These are phyloP conservation scores for Drosophila novamexicana DNA, from an alignment of 1,140 invertebrate genomes.

Conservation along the genomic window DNA sequence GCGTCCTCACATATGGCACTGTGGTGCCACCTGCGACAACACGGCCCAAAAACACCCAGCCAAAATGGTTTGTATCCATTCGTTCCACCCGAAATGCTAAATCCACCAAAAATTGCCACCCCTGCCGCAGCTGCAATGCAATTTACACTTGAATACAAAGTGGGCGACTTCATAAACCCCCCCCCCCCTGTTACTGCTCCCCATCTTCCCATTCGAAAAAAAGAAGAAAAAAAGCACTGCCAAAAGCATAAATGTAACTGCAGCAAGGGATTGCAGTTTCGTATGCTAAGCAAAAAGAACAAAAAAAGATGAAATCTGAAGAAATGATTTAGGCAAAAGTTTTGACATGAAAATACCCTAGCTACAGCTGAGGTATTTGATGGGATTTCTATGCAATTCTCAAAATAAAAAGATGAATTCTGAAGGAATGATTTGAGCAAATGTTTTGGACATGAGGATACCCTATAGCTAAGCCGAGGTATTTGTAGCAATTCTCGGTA, in stretches of 20 bases:
- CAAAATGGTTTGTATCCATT: conserved; percentile 50
- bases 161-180: conserved; percentile 33
- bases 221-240: conserved; percentile 23
- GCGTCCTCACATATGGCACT: conserved; percentile 49
- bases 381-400: too few relatives aligned
- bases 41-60: conserved; percentile 26
- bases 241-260: conserved; percentile 55
- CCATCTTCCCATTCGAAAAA: conserved; percentile 9
- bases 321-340: neutral
- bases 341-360: neutral
- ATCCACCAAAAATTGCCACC: conserved; percentile 56
- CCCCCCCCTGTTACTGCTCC: too few relatives aligned
- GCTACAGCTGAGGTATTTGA: too few relatives aligned
- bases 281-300: conserved; percentile 27
- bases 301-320: conserved; percentile 1
- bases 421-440: too few relatives aligned
- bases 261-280: conserved; percentile 15
- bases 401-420: too few relatives aligned
- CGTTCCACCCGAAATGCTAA: conserved; percentile 64
- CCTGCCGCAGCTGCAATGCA: conserved; percentile 67
- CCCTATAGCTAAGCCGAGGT: too few relatives aligned
- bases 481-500: too few relatives aligned
- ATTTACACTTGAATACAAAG: conserved; percentile 79
- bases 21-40: conserved; percentile 64
- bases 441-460: too few relatives aligned